Base-by-base conservation (phyloP, 2,797 vertebrate species). In the Phylloscopus collybita region DNA sequence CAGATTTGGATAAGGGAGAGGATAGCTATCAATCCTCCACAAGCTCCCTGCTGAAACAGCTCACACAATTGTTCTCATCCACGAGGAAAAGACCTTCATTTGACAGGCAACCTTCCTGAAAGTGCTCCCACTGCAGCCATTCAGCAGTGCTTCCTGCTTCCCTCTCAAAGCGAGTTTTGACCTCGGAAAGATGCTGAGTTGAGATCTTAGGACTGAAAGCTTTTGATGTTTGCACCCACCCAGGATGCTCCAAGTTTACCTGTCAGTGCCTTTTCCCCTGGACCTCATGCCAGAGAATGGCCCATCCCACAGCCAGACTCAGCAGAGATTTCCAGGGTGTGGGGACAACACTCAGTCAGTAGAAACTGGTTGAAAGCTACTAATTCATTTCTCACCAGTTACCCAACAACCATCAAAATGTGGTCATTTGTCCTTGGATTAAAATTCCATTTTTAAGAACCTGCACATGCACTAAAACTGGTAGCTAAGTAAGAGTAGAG, bases 1-100 rank as follows among this genome's bases (percentile, higher is more conserved):
- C 93, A 95, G 95, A 94, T 97, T 92, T 93, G 91, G 93, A 64
- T 92, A 87, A 96, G 65, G 88, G 81, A 79, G 34, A 93, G 71
- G 94, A 96, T 67, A 87, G 92, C 60, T 92, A 86, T 87, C 92
- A 96, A 96, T 88, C 85, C 90, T 87, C 50, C 69, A 60, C 65
- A 93, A 86, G 70, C 81, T 76, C 87, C 67, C 26, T 57, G 56
- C 25, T 84, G 82, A 61, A 94, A 88, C 3, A 9, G 74, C 74
- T 79, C 87, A 84, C 73, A 79, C 50, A 57, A 78, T 76, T 86
- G 56, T 69, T 88, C 73, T 85, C 59, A 62, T 74, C 61, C 64
- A 34, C 2, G 69, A 94, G 49, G 74, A 64, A 88, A 79, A 89
- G 44, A 25, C 45, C 78, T 92, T 71, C 81, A 75, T 89, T 86